Evolutionary conservation across 1,140 invertebrate genomes (phyloP).

Genomic region (Zaprionus inermis): DNA sequence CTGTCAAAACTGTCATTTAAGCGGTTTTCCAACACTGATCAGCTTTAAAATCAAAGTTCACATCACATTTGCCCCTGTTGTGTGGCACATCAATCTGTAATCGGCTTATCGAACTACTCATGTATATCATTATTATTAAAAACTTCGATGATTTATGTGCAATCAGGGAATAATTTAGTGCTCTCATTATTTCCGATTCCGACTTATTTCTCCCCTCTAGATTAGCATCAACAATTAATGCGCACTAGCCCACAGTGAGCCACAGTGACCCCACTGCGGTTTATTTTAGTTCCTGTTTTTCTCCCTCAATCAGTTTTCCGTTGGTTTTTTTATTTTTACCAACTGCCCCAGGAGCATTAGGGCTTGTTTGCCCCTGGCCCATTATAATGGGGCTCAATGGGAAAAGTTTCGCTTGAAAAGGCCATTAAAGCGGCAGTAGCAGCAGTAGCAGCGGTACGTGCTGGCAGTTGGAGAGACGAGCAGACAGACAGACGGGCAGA

Average conservation of each 20-base stretch:
- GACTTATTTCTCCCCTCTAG: neutral
- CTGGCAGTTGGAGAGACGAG: neutral
- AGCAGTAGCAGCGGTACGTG: slow-evolving; percentile 8
- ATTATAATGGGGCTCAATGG: slow-evolving; percentile 41
- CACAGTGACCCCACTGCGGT: neutral
- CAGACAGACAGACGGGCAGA: neutral
- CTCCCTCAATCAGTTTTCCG: neutral
- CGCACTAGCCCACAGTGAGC: neutral
- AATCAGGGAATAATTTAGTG: neutral
- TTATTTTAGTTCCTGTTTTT: neutral
- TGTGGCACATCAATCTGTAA: neutral
- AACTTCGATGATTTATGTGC: neutral
- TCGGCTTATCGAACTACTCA: neutral
- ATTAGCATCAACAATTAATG: slow-evolving; percentile 24
- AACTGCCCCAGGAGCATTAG: slow-evolving; percentile 17
- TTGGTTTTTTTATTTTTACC: slow-evolving; percentile 13
- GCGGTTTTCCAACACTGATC: neutral
- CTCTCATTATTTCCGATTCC: neutral
- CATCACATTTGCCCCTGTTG: neutral
- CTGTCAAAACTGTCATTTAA: too few species aligned
- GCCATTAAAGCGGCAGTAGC: too few species aligned
- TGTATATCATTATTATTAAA: neutral
- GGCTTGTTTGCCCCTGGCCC: slow-evolving; percentile 20
- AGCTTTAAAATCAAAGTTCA: too few species aligned
- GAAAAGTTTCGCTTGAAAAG: slow-evolving; percentile 41